These are phyloP conservation scores for Dicyrtomina minuta DNA, from an alignment of 2,888 invertebrate genomes.

Conservation along the genomic window DNA sequence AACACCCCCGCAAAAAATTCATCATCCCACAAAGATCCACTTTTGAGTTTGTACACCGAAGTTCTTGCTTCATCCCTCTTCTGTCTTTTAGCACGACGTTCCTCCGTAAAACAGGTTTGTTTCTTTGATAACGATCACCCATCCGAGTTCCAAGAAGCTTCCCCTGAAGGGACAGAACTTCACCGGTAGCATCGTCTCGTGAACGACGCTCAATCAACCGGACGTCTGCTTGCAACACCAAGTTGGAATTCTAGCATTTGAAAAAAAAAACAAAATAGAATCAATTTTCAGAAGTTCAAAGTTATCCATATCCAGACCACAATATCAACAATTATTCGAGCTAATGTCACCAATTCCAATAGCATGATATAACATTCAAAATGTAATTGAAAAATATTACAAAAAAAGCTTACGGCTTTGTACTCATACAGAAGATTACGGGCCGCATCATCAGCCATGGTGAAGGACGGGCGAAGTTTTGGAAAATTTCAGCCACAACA, in stretches of 20 bases:
- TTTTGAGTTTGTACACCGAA: slow-evolving; percentile 46
- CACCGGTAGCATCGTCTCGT: slow-evolving; percentile 98
- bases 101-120: slow-evolving; percentile 91
- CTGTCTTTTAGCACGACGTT: slow-evolving; percentile 85
- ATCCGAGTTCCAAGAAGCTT: slow-evolving; percentile 87
- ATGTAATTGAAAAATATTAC: slow-evolving; percentile 54
- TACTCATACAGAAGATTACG: slow-evolving; percentile 98
- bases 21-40: slow-evolving; percentile 49
- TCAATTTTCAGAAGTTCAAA: no score
- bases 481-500: no score
- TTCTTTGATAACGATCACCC: slow-evolving; percentile 93
- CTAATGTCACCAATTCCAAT: not conserved
- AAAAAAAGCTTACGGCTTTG: slow-evolving; percentile 96
- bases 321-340: not conserved
- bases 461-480: no score
- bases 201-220: slow-evolving; percentile 93
- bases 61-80: slow-evolving; percentile 80
- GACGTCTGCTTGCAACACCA: slow-evolving; percentile 98
- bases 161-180: slow-evolving; percentile 92
- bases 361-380: not conserved
- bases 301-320: no score
- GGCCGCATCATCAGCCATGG: slow-evolving; percentile 98
- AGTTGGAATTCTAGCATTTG: slow-evolving; percentile 88
- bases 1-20: slow-evolving; percentile 73
- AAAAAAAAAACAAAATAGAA: slow-evolving; percentile 2